Conservation (phyloP, 2,888 invertebrate genomes). For the Litoditis marina region DNA sequence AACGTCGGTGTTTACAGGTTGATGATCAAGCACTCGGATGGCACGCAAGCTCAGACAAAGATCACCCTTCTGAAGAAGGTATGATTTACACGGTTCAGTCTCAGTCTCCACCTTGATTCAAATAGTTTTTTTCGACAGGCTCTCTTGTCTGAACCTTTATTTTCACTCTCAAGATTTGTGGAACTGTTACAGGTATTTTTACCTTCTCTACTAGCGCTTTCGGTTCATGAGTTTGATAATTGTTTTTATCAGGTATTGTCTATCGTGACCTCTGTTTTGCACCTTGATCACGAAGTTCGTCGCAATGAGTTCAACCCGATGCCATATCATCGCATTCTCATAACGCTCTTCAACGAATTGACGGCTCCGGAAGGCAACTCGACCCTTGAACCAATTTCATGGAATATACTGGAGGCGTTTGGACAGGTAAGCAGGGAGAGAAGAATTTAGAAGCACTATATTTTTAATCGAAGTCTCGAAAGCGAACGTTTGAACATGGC, state of each 20-base stretch:
- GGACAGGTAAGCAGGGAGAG: conserved; percentile 44
- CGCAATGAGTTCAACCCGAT: conserved; percentile 88
- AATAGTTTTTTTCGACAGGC: too few relatives aligned
- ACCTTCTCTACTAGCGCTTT: too few relatives aligned
- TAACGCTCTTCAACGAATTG: conserved; percentile 92
- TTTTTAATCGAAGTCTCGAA: too few relatives aligned
- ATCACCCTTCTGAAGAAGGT: conserved; percentile 92
- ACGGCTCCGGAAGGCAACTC: conserved; percentile 76
- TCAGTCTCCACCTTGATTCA: too few relatives aligned
- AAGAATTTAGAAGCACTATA: too few relatives aligned
- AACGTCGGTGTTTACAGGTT: conserved; percentile 65
- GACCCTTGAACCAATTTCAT: conserved; percentile 83
- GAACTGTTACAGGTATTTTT: too few relatives aligned
- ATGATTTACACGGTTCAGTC: too few relatives aligned
- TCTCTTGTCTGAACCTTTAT: too few relatives aligned
- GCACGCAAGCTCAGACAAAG: conserved; percentile 87
- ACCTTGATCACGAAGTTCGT: conserved; percentile 91
- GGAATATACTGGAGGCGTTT: conserved; percentile 77
- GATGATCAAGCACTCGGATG: conserved; percentile 76
- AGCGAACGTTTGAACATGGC: too few relatives aligned
- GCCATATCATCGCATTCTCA: conserved; percentile 92
- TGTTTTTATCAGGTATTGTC: conserved; percentile 72
- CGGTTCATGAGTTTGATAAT: too few relatives aligned
- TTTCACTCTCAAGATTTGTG: too few relatives aligned
- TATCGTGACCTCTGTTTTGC: conserved; percentile 87